A percentile compares a stretch with the other conserved stretches of the same genome.
These are phyloP conservation scores for Diabrotica virgifera DNA, from an alignment of 1,140 invertebrate species.

Conservation along the genomic window DNA sequence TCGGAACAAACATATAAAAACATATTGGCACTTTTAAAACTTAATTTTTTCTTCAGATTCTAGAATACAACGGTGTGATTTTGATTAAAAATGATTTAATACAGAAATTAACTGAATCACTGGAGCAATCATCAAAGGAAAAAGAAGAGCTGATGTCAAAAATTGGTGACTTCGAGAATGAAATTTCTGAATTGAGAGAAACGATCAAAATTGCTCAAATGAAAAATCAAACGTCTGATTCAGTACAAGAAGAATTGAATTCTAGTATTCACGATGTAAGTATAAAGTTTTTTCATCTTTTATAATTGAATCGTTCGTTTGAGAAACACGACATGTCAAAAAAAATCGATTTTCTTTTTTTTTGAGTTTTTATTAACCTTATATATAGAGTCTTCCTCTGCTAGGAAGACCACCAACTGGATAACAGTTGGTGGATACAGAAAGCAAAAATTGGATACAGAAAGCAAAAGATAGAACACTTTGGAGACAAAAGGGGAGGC, in stretches of 20 bases:
- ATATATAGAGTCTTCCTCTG: too few relatives aligned
- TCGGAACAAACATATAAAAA: too few relatives aligned
- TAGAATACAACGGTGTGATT: conserved; percentile 60
- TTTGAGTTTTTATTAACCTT: too few relatives aligned
- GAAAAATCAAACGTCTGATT: neutral
- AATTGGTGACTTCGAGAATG: conserved; percentile 57
- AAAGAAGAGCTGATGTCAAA: conserved; percentile 59
- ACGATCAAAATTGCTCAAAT: conserved; percentile 31
- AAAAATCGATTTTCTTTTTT: too few relatives aligned
- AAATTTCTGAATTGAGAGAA: conserved; percentile 56
- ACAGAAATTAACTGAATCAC: conserved; percentile 57
- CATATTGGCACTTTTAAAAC: conserved; percentile 6
- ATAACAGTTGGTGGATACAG: too few relatives aligned
- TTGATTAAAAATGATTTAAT: conserved; percentile 58
- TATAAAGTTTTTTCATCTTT: neutral
- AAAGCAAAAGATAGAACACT: too few relatives aligned
- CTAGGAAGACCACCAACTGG: too few relatives aligned
- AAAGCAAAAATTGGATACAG: too few relatives aligned
- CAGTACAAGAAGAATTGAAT: neutral
- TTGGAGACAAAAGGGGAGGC: too few relatives aligned
- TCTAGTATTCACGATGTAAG: neutral
- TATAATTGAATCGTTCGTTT: too few relatives aligned
- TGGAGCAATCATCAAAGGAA: conserved; percentile 58
- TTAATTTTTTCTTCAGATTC: conserved; percentile 51
- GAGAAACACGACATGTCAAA: too few relatives aligned